Conservation (phyloP, 2,797 vertebrate species). For the Coreius guichenoti region DNA sequence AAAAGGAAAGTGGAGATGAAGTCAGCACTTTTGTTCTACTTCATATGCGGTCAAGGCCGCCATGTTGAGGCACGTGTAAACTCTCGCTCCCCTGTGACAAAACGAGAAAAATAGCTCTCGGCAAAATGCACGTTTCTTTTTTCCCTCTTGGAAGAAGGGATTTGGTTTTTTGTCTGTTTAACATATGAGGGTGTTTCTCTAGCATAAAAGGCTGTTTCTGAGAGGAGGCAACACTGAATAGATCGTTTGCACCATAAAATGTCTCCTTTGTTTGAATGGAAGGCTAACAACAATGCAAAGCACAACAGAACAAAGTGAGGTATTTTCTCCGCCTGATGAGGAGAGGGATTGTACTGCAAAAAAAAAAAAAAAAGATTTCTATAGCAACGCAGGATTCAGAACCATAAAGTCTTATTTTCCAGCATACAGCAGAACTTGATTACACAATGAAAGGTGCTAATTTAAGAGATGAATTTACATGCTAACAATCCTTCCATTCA, state of each 20-base stretch:
- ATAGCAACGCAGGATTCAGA: slow-evolving; percentile 51
- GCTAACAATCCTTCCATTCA: slow-evolving; percentile 49
- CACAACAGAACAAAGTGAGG: slow-evolving; percentile 65
- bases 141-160: slow-evolving; percentile 29
- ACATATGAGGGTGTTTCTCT: slow-evolving; percentile 58
- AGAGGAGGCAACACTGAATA: slow-evolving; percentile 57
- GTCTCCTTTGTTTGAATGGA: slow-evolving; percentile 65
- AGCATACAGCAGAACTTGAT: slow-evolving; percentile 47
- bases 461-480: slow-evolving; percentile 56
- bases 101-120: slow-evolving; percentile 49
- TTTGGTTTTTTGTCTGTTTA: slow-evolving; percentile 57
- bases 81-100: slow-evolving; percentile 58
- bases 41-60: slow-evolving; percentile 56
- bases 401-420: slow-evolving; percentile 59
- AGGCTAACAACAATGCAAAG: slow-evolving; percentile 58
- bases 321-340: slow-evolving; percentile 57
- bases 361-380: slow-evolving; percentile 50
- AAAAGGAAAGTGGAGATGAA: slow-evolving; percentile 62
- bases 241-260: slow-evolving; percentile 62
- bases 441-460: slow-evolving; percentile 49
- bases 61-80: slow-evolving; percentile 61
- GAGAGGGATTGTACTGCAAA: slow-evolving; percentile 54
- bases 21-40: slow-evolving; percentile 63
- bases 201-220: slow-evolving; percentile 56
- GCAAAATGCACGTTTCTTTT: slow-evolving; percentile 52